Percentiles rank a stretch among this genome's conserved stretches.
phyloP scores from a whole-genome alignment of 2,113 vertebrate genomes.

The Cololabis saira region DNA sequence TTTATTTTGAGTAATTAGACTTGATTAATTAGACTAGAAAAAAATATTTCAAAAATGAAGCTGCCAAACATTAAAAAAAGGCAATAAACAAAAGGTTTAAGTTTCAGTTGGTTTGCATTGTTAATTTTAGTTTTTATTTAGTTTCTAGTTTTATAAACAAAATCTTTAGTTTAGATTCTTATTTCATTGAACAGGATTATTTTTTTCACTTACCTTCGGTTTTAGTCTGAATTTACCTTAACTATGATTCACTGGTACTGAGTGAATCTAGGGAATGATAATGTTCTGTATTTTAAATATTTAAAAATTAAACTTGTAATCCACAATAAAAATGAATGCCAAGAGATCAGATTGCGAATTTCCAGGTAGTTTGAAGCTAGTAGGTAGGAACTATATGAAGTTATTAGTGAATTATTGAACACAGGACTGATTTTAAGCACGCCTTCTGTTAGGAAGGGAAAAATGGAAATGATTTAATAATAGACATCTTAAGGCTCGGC shows the following conservation, averaged over 20 bases:
- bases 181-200: background rate
- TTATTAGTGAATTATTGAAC: slow-evolving; percentile 2
- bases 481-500: background rate
- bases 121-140: too few relatives aligned
- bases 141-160: too few relatives aligned
- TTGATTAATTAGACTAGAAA: background rate
- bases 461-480: slow-evolving; percentile 10
- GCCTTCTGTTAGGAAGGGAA: background rate
- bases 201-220: background rate
- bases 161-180: too few relatives aligned
- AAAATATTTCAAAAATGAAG: background rate
- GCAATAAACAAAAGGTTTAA: too few relatives aligned
- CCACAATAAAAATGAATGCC: too few relatives aligned
- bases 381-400: background rate
- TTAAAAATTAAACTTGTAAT: too few relatives aligned
- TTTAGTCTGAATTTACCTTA: too few relatives aligned
- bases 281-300: background rate
- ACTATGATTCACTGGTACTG: background rate
- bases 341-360: background rate
- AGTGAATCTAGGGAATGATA: too few relatives aligned
- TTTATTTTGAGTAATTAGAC: background rate
- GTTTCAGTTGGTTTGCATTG: too few relatives aligned
- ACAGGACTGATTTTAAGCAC: background rate
- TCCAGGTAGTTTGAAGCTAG: background rate
- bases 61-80: too few relatives aligned